phyloP scores from a whole-genome alignment of 2,113 vertebrate species.

The Callaeas wilsoni region DNA sequence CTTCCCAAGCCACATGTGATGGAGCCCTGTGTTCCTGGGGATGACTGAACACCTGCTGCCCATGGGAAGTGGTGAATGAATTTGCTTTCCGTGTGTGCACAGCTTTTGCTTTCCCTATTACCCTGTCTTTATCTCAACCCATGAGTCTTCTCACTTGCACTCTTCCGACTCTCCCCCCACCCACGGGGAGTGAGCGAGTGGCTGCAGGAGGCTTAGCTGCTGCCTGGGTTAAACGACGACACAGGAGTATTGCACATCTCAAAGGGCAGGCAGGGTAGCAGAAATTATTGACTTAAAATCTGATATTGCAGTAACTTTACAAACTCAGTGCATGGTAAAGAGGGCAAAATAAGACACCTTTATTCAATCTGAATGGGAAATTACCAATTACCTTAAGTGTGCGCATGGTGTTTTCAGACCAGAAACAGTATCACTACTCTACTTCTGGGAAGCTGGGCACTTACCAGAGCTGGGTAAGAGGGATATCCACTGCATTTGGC shows the following conservation, averaged over 20 bases:
- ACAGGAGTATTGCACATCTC: background rate
- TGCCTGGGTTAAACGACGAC: background rate
- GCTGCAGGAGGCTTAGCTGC: background rate
- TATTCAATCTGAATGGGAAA: background rate
- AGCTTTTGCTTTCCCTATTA: background rate
- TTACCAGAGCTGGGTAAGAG: slow-evolving; percentile 97
- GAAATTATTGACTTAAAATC: background rate
- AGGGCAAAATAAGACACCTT: background rate
- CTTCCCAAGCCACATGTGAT: background rate
- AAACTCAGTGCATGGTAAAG: background rate
- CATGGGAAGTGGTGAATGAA: background rate
- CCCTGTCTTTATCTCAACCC: background rate
- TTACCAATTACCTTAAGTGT: background rate
- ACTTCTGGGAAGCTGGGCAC: slow-evolving; percentile 29
- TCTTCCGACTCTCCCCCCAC: background rate
- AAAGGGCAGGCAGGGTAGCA: background rate
- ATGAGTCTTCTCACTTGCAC: background rate
- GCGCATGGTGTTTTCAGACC: accelerated
- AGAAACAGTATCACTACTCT: background rate
- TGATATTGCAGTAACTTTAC: background rate
- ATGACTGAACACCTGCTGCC: background rate
- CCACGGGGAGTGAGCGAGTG: accelerated
- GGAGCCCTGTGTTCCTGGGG: background rate
- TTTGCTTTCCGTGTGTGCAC: background rate
- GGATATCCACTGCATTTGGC: slow-evolving; percentile 99